A percentile compares a stretch with the other conserved stretches of the same genome.
phyloP scores from a whole-genome alignment of 2,888 invertebrate species.

The Mongoloraphidia duomilia region DNA sequence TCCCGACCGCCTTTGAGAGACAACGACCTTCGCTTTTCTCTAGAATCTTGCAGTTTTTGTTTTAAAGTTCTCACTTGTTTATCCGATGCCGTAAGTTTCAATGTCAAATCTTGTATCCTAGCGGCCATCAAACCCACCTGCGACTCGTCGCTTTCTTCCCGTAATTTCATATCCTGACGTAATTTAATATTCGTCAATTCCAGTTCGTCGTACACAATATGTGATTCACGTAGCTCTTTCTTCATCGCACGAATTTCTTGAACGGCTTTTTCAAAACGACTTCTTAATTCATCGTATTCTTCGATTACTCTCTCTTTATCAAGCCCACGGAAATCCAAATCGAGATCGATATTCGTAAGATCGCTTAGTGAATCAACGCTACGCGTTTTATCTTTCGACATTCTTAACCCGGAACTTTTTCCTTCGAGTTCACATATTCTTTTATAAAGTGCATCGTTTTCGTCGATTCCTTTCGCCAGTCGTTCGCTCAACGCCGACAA shows the following conservation, averaged over 20 bases:
- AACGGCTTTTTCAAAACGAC: slow-evolving; percentile 68
- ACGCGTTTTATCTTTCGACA: slow-evolving; percentile 42
- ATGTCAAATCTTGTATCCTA: slow-evolving; percentile 69
- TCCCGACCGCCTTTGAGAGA: slow-evolving; percentile 68
- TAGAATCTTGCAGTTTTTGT: slow-evolving; percentile 63
- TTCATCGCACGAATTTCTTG: slow-evolving; percentile 73
- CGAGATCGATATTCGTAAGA: slow-evolving; percentile 63
- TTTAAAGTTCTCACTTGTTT: slow-evolving; percentile 66
- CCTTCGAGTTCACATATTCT: slow-evolving; percentile 61
- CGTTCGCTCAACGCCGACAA: slow-evolving; percentile 50
- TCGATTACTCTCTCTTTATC: slow-evolving; percentile 66
- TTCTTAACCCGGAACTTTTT: slow-evolving; percentile 31
- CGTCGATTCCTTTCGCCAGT: slow-evolving; percentile 54
- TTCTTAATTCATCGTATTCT: slow-evolving; percentile 62
- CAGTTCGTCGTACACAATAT: slow-evolving; percentile 63
- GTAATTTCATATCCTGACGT: slow-evolving; percentile 52
- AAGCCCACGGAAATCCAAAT: slow-evolving; percentile 55
- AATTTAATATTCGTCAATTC: slow-evolving; percentile 66
- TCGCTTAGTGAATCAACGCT: slow-evolving; percentile 70
- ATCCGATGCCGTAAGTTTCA: slow-evolving; percentile 66
- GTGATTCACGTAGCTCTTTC: slow-evolving; percentile 62
- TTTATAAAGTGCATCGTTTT: slow-evolving; percentile 59
- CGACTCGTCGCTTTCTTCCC: slow-evolving; percentile 48
- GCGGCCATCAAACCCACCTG: slow-evolving; percentile 70
- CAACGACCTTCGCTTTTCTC: slow-evolving; percentile 65